Conservation (phyloP, 2,888 invertebrate genomes). For the Phortica magna region DNA sequence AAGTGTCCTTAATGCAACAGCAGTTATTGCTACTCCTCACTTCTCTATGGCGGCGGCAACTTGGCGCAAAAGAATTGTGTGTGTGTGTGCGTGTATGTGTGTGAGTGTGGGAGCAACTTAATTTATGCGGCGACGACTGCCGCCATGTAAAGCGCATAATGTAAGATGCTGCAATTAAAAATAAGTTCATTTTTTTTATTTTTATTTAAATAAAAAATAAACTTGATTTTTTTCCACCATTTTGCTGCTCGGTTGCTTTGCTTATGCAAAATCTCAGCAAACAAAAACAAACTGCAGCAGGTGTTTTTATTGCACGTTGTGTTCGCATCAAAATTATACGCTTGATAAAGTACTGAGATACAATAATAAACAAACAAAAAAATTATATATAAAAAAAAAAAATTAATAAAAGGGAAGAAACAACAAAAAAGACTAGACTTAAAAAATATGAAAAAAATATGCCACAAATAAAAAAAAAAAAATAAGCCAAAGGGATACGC, state of each 20-base stretch:
- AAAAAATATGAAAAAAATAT: conserved; percentile 30
- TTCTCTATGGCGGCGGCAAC: neutral
- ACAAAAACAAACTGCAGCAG: conserved; percentile 58
- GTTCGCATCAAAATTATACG: conserved; percentile 66
- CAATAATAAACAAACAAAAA: neutral
- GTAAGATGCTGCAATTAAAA: conserved; percentile 68
- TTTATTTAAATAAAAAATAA: conserved; percentile 55
- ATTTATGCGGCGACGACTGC: conserved; percentile 60
- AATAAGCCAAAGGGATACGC: neutral
- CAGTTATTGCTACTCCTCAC: neutral
- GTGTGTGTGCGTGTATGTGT: too few relatives aligned
- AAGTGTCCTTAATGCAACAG: conserved; percentile 68
- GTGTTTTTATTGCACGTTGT: conserved; percentile 57
- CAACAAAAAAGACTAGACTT: conserved; percentile 35
- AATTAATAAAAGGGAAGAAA: neutral
- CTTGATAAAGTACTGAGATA: conserved; percentile 63
- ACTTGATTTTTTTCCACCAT: conserved; percentile 20
- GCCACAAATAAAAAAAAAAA: neutral
- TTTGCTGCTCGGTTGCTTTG: conserved; percentile 2
- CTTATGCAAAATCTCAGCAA: conserved; percentile 12
- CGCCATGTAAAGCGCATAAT: conserved; percentile 54
- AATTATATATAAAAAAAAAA: neutral
- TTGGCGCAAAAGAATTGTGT: neutral
- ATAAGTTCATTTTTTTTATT: conserved; percentile 52
- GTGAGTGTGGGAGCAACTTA: conserved; percentile 61